Evolutionary conservation across 2,113 vertebrate species (phyloP), one percentile per base, ranked within the genome.

Genomic region (Trematocara zebra): DNA sequence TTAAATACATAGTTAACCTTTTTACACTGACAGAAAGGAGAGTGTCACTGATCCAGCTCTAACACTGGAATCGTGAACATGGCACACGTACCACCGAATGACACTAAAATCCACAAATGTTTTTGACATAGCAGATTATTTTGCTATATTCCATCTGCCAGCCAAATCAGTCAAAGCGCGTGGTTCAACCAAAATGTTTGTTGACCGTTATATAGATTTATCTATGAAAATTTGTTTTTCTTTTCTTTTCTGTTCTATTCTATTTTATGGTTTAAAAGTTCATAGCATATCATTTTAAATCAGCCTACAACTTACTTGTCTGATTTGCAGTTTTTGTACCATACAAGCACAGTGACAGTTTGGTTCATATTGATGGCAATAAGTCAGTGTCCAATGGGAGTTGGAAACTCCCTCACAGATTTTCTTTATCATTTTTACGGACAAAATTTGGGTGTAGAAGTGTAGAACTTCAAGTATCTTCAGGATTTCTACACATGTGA

Each of bases 91-190:
- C 61, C 7, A 3, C 3, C 2, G 0, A 44, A 72, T 26, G 44
- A 26, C 2, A 23, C 5, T 47, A 28, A 72, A 72, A 14, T 72
- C 20, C 7, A 44, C 14, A 44, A 44, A 47, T 72, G n/a, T 42
- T 15, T 15, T 42, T 23, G 20, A 44, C 12, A 44, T 44, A 15
- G 40, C 14, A 47, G 67, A 28, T 26, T 26, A 28, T 7, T 69
- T 69, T 69, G 37, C n/a, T 9, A 26, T 23, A 69, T 42, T 15
- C 64, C 20, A 23, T 72, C 37, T 44, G 64, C 20, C 67, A 47
- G 40, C 0, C 20, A 47, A 74, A 44, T 26, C 20, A 44, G 40
- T 44, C 67, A 44, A 40, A 28, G 20, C 2, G 0, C 0, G 2
- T 72, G 0, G 1, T 72, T 17, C 8, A 28, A 4, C 2, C 59